Evolutionary conservation across 2,113 vertebrate species (phyloP), one percentile per base, ranked within the genome.

Genomic region (Bolborhynchus lineola): DNA sequence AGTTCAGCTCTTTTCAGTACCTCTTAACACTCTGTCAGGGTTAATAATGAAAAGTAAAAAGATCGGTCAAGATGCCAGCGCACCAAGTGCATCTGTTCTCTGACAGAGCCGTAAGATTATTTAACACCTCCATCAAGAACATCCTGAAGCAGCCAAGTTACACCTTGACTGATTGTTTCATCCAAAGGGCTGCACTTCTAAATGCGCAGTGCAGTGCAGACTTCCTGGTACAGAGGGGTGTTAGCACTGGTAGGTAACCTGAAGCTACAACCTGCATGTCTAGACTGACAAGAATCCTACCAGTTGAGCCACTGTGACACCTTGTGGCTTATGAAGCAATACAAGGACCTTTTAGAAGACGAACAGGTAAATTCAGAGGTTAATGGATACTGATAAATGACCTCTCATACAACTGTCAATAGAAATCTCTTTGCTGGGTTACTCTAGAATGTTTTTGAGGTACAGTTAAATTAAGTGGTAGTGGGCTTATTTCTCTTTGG

Each of bases 211-310:
- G 8, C 12, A 23, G 83, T 35, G 20, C 44, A 17, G 88, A 10
- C 47, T 90, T 83, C 47, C 84, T 80, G 1, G 16, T 20, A 25
- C 64, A 11, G 52, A 77, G 91, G 5, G 2, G 37, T 86, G 84
- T 84, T 91, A 72, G 82, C 68, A 4, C 55, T 37, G 68, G 62
- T 65, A 4, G 2, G 88, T 84, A 96, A 92, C 89, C 86, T 53
- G 57, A 87, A 91, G 88, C 52, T 84, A 77, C 82, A 83, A 79
- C 72, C 70, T 90, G 86, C 10, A 19, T 93, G 94, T 93, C 82
- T 88, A 35, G 84, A 96, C 89, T 95, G 92, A 91, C 91, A 94
- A 96, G 53, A 91, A 70, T 91, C 59, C 82, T 86, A 88, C 95
- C 81, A 28, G 5, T 23, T 85, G 95, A 96, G 94, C 67, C 81